These are phyloP conservation scores for Ecdyonurus torrentis DNA, from an alignment of 2,888 invertebrate species.

Conservation along the genomic window DNA sequence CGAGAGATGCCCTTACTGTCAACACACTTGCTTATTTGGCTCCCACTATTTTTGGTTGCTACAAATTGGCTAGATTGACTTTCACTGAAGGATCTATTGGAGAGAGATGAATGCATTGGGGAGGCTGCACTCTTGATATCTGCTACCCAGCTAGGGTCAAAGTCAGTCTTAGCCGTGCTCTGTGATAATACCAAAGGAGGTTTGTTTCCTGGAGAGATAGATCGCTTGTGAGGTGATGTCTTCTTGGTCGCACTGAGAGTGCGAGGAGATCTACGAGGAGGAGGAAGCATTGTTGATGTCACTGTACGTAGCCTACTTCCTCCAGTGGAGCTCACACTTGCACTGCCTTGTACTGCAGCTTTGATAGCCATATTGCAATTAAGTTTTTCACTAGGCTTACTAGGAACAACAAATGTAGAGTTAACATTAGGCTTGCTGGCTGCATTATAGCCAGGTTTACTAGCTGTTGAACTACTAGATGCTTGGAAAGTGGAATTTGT, in stretches of 20 bases:
- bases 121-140: conserved; percentile 1
- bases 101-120: not conserved
- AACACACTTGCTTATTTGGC: not conserved
- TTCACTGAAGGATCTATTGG: not conserved
- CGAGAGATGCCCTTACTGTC: not conserved
- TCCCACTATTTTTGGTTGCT: too few relatives aligned
- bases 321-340: not conserved
- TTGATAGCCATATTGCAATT: too few relatives aligned
- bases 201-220: not conserved
- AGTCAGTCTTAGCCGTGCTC: not conserved
- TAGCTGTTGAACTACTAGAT: not conserved
- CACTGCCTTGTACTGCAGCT: too few relatives aligned
- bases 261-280: not conserved
- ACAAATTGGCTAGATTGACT: too few relatives aligned
- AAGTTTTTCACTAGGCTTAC: not conserved
- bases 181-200: not conserved
- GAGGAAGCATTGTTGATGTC: not conserved
- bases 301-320: not conserved
- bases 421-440: not conserved
- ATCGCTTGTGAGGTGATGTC: not conserved
- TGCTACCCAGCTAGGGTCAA: not conserved
- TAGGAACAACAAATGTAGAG: not conserved
- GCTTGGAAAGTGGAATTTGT: not conserved
- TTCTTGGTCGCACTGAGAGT: not conserved
- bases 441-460: too few relatives aligned